Percentiles rank a stretch among this genome's conserved stretches.
phyloP scores from a whole-genome alignment of 2,888 invertebrate genomes.

The Eristalinus sepulchralis region DNA sequence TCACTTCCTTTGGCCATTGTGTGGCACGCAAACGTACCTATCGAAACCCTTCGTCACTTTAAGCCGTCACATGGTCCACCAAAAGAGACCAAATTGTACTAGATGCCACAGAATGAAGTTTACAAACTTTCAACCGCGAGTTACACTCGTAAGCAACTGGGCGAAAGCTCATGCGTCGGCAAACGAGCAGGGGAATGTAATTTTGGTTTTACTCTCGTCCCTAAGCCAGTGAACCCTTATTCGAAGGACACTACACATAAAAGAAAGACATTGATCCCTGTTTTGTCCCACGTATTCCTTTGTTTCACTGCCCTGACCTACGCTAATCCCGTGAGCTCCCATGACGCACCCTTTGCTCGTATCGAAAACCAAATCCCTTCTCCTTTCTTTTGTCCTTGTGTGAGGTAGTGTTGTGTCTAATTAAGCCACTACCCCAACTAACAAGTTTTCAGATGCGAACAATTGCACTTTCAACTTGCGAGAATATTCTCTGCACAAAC shows the following conservation, averaged over 20 bases:
- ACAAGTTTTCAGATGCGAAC: background rate
- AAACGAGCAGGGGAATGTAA: background rate
- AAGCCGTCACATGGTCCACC: too few species aligned
- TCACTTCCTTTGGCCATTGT: background rate
- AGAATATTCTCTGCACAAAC: background rate
- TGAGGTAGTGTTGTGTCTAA: background rate
- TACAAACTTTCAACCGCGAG: background rate
- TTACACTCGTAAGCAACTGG: background rate
- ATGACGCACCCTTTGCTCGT: background rate
- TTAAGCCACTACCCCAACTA: background rate
- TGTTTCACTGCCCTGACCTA: slow-evolving; percentile 17
- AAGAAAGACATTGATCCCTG: slow-evolving; percentile 1
- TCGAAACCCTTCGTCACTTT: background rate
- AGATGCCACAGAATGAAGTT: background rate
- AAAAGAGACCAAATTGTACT: background rate
- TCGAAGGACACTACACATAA: background rate
- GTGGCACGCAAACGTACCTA: background rate
- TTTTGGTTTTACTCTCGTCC: background rate
- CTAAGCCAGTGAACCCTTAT: background rate
- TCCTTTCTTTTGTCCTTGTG: background rate
- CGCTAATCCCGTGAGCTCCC: background rate
- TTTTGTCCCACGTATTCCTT: background rate
- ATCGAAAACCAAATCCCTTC: background rate
- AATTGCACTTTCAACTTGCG: background rate
- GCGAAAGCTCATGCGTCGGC: background rate